Evolutionary conservation across 2,888 invertebrate genomes (phyloP), one percentile per base, ranked within the genome.

Genomic region (Lutraria lutraria): DNA sequence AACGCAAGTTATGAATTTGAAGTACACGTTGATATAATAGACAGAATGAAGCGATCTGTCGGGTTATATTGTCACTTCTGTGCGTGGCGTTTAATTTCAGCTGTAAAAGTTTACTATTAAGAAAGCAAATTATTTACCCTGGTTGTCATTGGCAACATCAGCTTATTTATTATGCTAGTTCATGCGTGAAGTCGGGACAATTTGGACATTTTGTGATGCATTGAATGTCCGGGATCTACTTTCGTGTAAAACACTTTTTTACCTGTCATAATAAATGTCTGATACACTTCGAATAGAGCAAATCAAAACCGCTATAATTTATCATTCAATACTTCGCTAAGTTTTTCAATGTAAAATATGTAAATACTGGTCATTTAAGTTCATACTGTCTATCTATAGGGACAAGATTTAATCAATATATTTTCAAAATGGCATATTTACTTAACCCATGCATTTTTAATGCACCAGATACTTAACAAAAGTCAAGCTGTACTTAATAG

Each of bases 171-270:
- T 56, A 80, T 34, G 19, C 16, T 31, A 76, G 34, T 21, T 79
- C 85, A 85, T 79, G 80, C 80, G 29, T 85, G 53, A 54, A 85
- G 80, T 56, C n/a, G 29, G 79, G 85, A 54, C 76, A 25, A 72
- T 68, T 56, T 54, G 79, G 80, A 79, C 85, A 85, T 54, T 85
- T 15, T 85, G 16, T 56, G 4, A 60, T 72, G 43, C 31, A 85
- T 85, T 85, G 85, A 85, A 80, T 80, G 85, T 85, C 80, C 80
- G 54, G 53, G 43, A 85, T 85, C 85, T 60, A 80, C 80, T 85
- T 79, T 56, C 43, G 54, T 76, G 16, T 43, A 56, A 29, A 85
- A 79, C 63, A 25, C 25, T 68, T 43, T n/a, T 43, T n/a, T 25
- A 68, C 63, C 25, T 25, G 0, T 68, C 76, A 76, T 25, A 76